Conservation (phyloP, 2,888 invertebrate species). For the Eupsilia transversa region DNA sequence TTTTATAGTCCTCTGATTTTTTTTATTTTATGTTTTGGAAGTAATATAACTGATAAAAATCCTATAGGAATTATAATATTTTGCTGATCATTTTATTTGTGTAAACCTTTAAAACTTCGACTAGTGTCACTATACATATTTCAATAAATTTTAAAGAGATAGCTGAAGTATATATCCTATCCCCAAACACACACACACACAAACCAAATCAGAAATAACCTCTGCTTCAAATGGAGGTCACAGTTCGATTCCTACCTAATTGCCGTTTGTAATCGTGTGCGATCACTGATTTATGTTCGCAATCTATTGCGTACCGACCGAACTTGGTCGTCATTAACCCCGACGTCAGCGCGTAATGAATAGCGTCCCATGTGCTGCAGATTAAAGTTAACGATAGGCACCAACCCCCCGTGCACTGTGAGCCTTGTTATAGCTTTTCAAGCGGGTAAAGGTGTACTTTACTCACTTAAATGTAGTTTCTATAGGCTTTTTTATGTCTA, state of each 20-base stretch:
- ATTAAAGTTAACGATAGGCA: conserved; percentile 37
- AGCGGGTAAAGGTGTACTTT: background rate
- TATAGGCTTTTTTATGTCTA: conserved; percentile 1
- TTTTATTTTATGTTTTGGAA: background rate
- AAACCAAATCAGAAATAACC: conserved; percentile 21
- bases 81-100: background rate
- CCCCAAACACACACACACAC: background rate
- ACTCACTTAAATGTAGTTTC: background rate
- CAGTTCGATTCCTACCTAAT: conserved; percentile 55
- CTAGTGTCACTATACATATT: background rate
- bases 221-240: conserved; percentile 28
- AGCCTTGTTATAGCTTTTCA: background rate
- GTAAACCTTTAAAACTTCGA: background rate
- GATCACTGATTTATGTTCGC: conserved; percentile 51
- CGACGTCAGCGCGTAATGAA: conserved; percentile 48
- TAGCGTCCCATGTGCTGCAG: conserved; percentile 28
- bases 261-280: conserved; percentile 57
- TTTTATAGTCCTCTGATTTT: background rate
- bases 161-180: background rate
- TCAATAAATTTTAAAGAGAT: background rate
- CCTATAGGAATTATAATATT: background rate
- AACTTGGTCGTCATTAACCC: conserved; percentile 50
- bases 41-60: background rate
- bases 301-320: conserved; percentile 55
- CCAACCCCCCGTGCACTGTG: background rate